These are phyloP conservation scores for Nomada flava DNA, from an alignment of 2,888 invertebrate species.

Conservation along the genomic window DNA sequence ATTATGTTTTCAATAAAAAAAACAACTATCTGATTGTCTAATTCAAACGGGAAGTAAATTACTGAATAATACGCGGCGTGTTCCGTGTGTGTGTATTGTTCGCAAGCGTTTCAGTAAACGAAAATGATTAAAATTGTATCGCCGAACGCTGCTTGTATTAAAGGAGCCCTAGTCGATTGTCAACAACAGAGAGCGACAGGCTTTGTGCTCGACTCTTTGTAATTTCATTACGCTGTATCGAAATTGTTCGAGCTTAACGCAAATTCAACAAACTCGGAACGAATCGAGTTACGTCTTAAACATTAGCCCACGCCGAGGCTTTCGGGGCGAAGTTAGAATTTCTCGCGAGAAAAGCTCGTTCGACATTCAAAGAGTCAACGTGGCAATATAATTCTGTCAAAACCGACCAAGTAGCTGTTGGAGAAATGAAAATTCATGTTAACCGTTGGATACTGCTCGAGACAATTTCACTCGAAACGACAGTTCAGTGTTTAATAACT, in stretches of 20 bases:
- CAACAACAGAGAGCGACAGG: constrained; percentile 1
- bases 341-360: not conserved
- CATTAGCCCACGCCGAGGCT: not conserved
- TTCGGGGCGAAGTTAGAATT: constrained; percentile 4
- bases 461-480: too few species aligned
- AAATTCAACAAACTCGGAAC: constrained; percentile 9
- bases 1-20: not conserved
- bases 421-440: not conserved
- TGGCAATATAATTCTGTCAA: constrained; percentile 3
- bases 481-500: too few species aligned
- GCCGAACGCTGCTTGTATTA: not conserved
- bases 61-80: constrained; percentile 19
- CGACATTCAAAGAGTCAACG: not conserved
- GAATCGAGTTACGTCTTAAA: constrained; percentile 23
- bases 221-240: constrained; percentile 17
- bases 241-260: constrained; percentile 11
- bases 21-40: too few species aligned
- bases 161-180: not conserved
- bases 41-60: not conserved
- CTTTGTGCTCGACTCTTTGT: constrained; percentile 18
- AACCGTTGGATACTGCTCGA: too few species aligned
- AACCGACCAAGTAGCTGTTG: not conserved
- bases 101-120: constrained; percentile 29
- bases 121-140: constrained; percentile 36
- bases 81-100: constrained; percentile 6